A percentile compares a stretch with the other conserved stretches of the same genome.
These are phyloP conservation scores for Chanos chanos DNA, from an alignment of 2,797 vertebrate genomes.

Conservation along the genomic window DNA sequence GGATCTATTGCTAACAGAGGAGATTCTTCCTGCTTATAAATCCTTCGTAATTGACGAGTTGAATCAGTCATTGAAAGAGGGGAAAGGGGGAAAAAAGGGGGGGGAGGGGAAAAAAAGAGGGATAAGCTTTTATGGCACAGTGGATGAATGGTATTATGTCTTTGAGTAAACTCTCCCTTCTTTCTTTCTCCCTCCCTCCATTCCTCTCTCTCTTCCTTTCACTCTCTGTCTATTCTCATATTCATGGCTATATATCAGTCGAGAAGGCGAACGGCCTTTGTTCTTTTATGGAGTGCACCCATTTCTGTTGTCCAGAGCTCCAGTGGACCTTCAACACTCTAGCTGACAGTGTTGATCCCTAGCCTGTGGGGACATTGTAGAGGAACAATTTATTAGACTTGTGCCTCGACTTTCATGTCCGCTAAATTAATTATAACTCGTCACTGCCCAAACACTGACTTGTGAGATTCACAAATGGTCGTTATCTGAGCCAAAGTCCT, in stretches of 20 bases:
- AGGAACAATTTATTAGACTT: constrained; percentile 56
- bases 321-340: constrained; percentile 8
- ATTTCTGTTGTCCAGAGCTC: not conserved
- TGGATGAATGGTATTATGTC: constrained; percentile 56
- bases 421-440: constrained; percentile 75
- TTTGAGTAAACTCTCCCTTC: constrained; percentile 9
- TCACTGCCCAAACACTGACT: constrained; percentile 54
- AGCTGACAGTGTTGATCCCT: constrained; percentile 20
- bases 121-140: constrained; percentile 40
- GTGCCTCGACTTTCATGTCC: constrained; percentile 58
- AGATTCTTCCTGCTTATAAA: constrained; percentile 71
- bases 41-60: constrained; percentile 71
- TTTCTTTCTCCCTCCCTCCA: constrained; percentile 7
- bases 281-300: constrained; percentile 1
- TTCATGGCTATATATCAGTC: not conserved
- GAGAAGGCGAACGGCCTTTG: not conserved
- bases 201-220: not conserved
- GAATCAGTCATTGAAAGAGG: constrained; percentile 60
- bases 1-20: constrained; percentile 59
- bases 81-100: not conserved
- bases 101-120: not conserved
- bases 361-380: constrained; percentile 7
- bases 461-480: constrained; percentile 41
- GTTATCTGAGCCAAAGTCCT: constrained; percentile 43
- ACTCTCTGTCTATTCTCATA: not conserved